Evolutionary conservation across 2,888 invertebrate genomes (phyloP), one percentile per base, ranked within the genome.

Genomic region (Arrhopalites spinosus): DNA sequence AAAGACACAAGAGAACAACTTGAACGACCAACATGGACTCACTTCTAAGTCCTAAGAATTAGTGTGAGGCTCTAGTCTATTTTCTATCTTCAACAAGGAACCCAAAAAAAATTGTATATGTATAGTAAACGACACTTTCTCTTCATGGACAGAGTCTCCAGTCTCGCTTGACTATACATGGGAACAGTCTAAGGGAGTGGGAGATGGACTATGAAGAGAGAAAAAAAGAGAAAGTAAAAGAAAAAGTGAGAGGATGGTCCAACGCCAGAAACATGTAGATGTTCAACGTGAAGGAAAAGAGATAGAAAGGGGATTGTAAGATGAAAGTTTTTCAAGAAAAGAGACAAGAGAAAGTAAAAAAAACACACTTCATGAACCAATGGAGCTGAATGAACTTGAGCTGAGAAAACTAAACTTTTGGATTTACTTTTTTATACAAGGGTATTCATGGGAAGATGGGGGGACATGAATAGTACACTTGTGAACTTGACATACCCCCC

Each of bases 361-460:
- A 71, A 71, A 59, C n/a, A 71, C 61, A 71, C 43, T 61, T 71
- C 29, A 71, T 71, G 71, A 56, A 36, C 45, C 59, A 71, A 59
- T 71, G 71, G 43, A 59, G 30, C 53, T 43, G 15, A 50, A 27
- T 69, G 27, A 59, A 59, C 61, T 71, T 8, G 27, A 36, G 36
- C 43, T 71, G 1, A 61, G 43, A 29, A 27, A 50, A 59, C 70
- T 56, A 70, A 67, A 45, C 67, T 7, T 5, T 45, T 7, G 45
- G 45, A 50, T 11, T 50, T 17, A 5, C 50, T 8, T n/a, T n/a
- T n/a, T n/a, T 3, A 5, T 11, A 50, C 50, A 50, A n/a, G 50
- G n/a, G 50, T 3, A 50, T 50, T 50, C 2, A 50, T 8, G n/a
- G n/a, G 17, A 50, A 8, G 50, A 50, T 8, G 2, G 17, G 15